Evolutionary conservation across 2,888 invertebrate genomes (phyloP).

Genomic region (Luperina testacea): DNA sequence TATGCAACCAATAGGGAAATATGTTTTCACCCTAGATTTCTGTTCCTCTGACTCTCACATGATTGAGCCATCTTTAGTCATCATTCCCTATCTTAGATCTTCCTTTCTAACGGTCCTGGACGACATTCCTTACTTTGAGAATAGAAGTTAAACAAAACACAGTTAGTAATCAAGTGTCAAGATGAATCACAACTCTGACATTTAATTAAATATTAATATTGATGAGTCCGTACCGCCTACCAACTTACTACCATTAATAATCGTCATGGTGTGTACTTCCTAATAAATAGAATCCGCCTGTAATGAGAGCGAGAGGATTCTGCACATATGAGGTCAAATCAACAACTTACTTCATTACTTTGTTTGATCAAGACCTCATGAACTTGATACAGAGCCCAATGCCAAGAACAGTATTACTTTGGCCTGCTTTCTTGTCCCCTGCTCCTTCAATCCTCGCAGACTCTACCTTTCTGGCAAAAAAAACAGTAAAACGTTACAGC

Average conservation of each 20-base stretch:
- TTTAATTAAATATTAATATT: conserved; percentile 47
- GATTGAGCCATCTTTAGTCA: not conserved
- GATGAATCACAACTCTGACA: conserved; percentile 34
- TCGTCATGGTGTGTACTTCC: not conserved
- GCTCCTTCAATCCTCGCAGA: not conserved
- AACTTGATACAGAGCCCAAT: not conserved
- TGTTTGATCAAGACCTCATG: conserved; percentile 6
- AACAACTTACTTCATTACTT: not conserved
- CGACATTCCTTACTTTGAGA: not conserved
- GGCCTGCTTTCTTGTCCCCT: not conserved
- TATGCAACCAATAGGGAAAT: not conserved
- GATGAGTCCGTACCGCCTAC: conserved; percentile 18
- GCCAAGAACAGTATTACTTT: not conserved
- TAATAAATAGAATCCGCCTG: conserved; percentile 11
- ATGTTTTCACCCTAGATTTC: not conserved
- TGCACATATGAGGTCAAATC: conserved; percentile 13
- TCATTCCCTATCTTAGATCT: not conserved
- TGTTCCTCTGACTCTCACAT: not conserved
- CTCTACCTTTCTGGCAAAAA: not conserved
- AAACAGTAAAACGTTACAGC: not conserved
- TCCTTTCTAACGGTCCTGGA: not conserved
- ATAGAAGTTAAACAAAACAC: conserved; percentile 19
- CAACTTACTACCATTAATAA: conserved; percentile 9
- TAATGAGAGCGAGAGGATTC: conserved; percentile 35
- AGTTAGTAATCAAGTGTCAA: conserved; percentile 34